Conservation (phyloP, 2,113 vertebrate genomes). For the Hemiscyllium ocellatum region DNA sequence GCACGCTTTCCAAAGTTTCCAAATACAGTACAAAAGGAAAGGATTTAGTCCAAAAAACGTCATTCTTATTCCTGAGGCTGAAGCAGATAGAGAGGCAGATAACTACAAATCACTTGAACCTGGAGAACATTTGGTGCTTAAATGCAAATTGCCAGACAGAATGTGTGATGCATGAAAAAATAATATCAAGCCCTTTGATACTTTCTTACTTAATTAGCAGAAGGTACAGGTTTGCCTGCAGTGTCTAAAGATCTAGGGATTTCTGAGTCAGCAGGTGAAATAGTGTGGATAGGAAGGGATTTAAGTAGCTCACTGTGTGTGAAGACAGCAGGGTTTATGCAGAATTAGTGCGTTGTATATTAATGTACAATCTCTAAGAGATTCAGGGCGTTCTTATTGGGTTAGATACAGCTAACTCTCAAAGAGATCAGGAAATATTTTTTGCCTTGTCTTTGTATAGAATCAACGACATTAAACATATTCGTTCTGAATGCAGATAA, state of each 20-base stretch:
- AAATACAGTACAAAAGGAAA: neutral
- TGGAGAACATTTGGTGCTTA: neutral
- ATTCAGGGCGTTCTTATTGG: neutral
- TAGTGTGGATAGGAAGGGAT: neutral
- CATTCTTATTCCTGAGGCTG: neutral
- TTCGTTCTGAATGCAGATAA: neutral
- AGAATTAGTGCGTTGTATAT: neutral
- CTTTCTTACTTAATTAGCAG: neutral
- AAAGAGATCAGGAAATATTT: neutral
- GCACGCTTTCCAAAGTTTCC: neutral
- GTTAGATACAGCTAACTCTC: neutral
- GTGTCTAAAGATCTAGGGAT: neutral
- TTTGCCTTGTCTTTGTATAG: neutral
- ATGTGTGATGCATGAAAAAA: neutral
- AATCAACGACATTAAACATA: neutral
- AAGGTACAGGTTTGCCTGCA: neutral
- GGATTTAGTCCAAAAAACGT: no score
- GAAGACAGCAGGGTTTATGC: neutral
- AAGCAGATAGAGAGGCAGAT: neutral
- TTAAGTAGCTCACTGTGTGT: neutral
- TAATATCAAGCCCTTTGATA: neutral
- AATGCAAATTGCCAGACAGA: neutral
- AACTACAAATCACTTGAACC: neutral
- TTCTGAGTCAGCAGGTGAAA: neutral
- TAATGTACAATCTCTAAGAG: neutral